phyloP scores from a whole-genome alignment of 2,888 invertebrate genomes.

The Himalopsyche japonica region DNA sequence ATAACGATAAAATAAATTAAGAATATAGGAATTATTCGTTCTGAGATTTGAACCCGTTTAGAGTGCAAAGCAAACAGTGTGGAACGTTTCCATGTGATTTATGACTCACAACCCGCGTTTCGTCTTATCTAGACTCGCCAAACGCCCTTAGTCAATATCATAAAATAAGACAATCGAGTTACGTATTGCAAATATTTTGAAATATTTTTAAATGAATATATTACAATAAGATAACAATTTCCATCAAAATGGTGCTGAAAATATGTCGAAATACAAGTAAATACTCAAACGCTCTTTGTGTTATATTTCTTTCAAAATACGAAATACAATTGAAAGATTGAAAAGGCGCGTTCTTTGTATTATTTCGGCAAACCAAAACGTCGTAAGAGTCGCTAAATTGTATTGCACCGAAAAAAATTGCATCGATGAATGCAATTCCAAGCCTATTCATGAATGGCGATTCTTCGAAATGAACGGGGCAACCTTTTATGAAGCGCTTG shows the following conservation, averaged over 20 bases:
- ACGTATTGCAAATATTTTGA: too few species aligned
- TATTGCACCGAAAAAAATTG: not conserved
- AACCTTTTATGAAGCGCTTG: not conserved
- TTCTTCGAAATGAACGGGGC: not conserved
- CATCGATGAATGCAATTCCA: not conserved
- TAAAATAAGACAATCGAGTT: too few species aligned
- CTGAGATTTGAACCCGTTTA: too few species aligned
- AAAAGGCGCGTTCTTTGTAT: not conserved
- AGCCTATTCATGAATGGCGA: not conserved
- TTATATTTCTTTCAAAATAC: not conserved
- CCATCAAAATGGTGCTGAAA: not conserved
- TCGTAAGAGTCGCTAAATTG: conserved; percentile 10
- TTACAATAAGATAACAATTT: not conserved
- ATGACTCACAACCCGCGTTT: too few species aligned
- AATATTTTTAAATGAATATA: too few species aligned
- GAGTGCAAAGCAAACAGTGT: too few species aligned
- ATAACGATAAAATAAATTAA: too few species aligned
- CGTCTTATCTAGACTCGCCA: too few species aligned
- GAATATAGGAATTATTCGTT: too few species aligned
- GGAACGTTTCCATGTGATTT: too few species aligned
- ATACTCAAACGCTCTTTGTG: not conserved
- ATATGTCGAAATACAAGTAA: not conserved
- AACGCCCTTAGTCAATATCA: too few species aligned
- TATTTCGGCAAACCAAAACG: not conserved
- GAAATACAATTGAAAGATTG: not conserved